Base-by-base conservation (phyloP, 2,888 invertebrate species). In the Lasioglossum zephyrum region DNA sequence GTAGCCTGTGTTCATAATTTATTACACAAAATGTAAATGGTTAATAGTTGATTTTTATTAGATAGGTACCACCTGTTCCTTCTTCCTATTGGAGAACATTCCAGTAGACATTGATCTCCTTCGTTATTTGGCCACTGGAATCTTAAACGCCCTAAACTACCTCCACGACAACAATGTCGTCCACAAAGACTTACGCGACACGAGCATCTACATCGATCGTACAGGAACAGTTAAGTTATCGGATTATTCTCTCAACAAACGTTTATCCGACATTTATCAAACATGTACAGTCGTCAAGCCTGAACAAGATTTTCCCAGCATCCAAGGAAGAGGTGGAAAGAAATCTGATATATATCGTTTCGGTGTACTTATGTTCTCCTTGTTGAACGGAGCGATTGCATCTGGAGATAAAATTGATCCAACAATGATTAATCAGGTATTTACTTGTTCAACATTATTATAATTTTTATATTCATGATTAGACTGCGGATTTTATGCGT, bases 151-250 rank as follows among this genome's bases (percentile, higher is more conserved):
- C 22, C 95, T 99, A 53, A 96, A 97, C 63, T 98, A 97, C 94
- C 95, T 99, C 81, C 99, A 99, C 94, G 96, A 97, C 90, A 97
- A 97, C 87, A 97, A 97, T 88, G 97, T 98, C 1, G 97, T 98
- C 26, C 98, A 99, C 94, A 97, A 97, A 92, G 97, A 98, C 95
- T 95, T 99, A n/a, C 95, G 97, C 84, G 97, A 97, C 91, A 96
- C 97, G 36, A 97, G 97, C 88, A 96, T 98, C 79, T 97, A 97
- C 93, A 95, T 98, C 93, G 97, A 97, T 91, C 96, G 96, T 75
- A 95, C 95, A 80, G 97, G 97, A 63, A 90, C 94, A 47, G 95
- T 97, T 5, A 96, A 96, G 93, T 91, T 98, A 81, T 96, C 97
- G 4, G 97, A 97, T 90, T 97, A 97, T 91, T 97, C 97, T 86